Conservation (phyloP, 2,113 vertebrate genomes). For the Manacus vitellinus region DNA sequence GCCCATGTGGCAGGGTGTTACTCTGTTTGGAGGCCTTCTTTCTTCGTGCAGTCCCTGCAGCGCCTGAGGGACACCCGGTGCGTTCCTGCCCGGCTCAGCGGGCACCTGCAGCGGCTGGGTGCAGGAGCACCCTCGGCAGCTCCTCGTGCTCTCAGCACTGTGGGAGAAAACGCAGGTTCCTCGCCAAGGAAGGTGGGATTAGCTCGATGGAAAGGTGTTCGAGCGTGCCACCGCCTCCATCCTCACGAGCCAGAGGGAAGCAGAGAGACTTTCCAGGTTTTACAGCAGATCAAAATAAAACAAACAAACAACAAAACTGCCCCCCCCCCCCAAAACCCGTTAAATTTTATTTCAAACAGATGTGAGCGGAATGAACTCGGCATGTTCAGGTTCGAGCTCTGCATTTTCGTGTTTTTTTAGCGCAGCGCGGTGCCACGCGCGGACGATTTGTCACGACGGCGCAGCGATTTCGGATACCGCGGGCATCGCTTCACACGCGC, state of each 20-base stretch:
- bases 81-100: neutral
- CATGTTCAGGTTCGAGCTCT: constrained; percentile 19
- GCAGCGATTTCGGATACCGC: neutral
- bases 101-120: neutral
- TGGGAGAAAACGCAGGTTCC: neutral
- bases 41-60: neutral
- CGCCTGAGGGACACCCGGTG: neutral
- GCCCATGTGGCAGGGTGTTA: neutral
- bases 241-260: neutral
- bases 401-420: neutral
- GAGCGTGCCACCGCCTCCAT: neutral
- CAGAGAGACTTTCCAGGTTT: constrained; percentile 25
- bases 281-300: neutral
- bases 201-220: neutral
- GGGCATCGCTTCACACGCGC: neutral
- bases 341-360: constrained; percentile 67
- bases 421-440: constrained; percentile 8
- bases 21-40: neutral
- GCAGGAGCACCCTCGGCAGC: neutral
- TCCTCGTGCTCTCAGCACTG: neutral
- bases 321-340: neutral
- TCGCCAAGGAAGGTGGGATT: neutral
- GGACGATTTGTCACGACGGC: neutral
- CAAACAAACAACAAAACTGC: neutral
- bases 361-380: neutral